Conservation (phyloP, 2,113 vertebrate species). For the Oceanites oceanicus region DNA sequence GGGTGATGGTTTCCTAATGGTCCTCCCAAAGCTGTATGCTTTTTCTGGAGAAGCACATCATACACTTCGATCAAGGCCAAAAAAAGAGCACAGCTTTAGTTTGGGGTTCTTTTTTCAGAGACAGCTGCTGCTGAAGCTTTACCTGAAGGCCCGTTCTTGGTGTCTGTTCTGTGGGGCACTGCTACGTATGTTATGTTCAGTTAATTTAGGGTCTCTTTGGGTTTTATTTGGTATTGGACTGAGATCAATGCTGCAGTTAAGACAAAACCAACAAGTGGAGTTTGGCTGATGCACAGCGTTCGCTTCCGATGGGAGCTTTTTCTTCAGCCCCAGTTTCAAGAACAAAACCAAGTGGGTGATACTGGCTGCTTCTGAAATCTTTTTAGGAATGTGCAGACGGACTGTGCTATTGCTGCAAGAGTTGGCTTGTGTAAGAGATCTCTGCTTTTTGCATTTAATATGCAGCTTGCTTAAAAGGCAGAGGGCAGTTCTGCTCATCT, state of each 20-base stretch:
- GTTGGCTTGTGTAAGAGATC: background rate
- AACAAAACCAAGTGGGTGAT: background rate
- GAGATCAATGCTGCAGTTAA: background rate
- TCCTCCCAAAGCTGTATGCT: background rate
- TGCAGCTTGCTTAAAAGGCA: background rate
- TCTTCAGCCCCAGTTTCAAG: background rate
- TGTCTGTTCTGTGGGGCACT: background rate
- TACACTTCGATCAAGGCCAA: background rate
- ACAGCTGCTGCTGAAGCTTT: background rate
- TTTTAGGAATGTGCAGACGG: background rate
- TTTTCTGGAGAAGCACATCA: background rate
- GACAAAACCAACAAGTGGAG: background rate
- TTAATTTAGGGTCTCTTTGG: background rate
- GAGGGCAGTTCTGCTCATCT: background rate
- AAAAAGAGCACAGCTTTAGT: background rate
- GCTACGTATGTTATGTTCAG: fast-evolving
- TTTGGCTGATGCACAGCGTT: background rate
- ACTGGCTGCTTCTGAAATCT: background rate
- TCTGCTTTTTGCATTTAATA: no score
- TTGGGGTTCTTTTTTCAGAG: background rate
- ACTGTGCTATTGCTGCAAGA: background rate
- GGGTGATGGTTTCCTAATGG: background rate
- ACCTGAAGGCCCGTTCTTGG: background rate
- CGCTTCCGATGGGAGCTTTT: background rate
- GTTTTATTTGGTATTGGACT: background rate